Evolutionary conservation across 2,797 vertebrate genomes (phyloP), one percentile per base, ranked within the genome.

Genomic region (Hydrocynus forskahlii): DNA sequence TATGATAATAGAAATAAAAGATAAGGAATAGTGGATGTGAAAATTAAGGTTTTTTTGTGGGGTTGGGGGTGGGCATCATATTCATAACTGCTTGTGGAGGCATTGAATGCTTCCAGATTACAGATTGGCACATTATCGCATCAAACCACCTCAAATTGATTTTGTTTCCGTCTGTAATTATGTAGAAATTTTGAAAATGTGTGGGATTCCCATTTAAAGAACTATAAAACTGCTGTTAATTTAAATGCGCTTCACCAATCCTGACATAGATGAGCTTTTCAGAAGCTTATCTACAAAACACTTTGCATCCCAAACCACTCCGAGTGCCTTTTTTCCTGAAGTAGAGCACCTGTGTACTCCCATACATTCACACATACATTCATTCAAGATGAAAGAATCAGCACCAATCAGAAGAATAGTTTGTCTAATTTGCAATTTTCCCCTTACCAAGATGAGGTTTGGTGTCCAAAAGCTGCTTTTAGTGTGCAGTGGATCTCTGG

Each of bases 221-320:
- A 70, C 67, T 54, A 14, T 73, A 60, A 68, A 43, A 75, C 71
- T 81, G 63, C 25, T 64, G 60, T 68, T 43, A 25, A 25, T 57
- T 80, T 59, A 23, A 35, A 59, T 19, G 52, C 69, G 63, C 62
- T 67, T 38, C 25, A 75, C 19, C 21, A 74, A 29, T 7, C 5
- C 13, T 59, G 74, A 70, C 29, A 14, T 67, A 67, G 23, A 38
- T 55, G 59, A 71, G 43, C 29, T 23, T 50, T 77, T 72, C 70
- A 38, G 19, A 29, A 59, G 13, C 38, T n/a, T 52, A 2, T 23
- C 6, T 63, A 25, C n/a, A 83, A 63, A 16, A 35, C 14, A 35
- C 40, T 29, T 59, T 29, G 54, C 40, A 79, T 70, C 55, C 60
- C 52, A 29, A 38, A 43, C 21, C 23, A 38, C 19, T 21, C 25